Evolutionary conservation across 1,140 invertebrate genomes (phyloP).

Genomic region (Solen grandis): DNA sequence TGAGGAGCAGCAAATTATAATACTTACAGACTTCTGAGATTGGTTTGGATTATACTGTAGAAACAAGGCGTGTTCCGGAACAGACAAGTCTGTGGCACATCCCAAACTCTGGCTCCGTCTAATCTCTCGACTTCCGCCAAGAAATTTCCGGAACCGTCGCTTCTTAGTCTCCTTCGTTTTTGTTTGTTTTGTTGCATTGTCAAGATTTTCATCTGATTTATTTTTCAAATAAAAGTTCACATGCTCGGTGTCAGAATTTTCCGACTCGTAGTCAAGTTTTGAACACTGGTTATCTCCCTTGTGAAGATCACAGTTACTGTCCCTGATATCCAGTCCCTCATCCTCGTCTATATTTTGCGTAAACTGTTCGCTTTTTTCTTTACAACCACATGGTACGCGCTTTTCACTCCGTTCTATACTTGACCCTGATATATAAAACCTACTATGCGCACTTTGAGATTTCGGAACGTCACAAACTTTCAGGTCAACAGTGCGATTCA

Average conservation of each 20-base stretch:
- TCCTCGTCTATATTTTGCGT: background rate
- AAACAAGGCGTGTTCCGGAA: background rate
- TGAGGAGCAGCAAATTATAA: too few relatives aligned
- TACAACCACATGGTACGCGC: too few relatives aligned
- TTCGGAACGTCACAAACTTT: too few relatives aligned
- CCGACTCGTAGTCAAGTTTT: background rate
- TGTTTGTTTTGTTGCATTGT: too few relatives aligned
- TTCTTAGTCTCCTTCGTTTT: background rate
- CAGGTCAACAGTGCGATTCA: too few relatives aligned
- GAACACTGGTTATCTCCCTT: background rate
- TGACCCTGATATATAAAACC: too few relatives aligned
- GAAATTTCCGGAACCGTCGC: background rate
- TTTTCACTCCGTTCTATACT: too few relatives aligned
- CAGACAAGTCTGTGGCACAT: background rate
- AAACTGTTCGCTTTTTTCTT: too few relatives aligned
- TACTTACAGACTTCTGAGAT: background rate
- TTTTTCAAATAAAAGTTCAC: background rate
- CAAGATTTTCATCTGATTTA: too few relatives aligned
- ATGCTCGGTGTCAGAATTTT: background rate
- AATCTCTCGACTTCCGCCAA: background rate
- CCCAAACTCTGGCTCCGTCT: background rate
- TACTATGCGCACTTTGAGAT: too few relatives aligned
- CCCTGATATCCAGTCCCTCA: background rate
- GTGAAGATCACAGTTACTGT: background rate
- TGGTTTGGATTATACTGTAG: background rate